Base-by-base conservation (phyloP, 2,113 vertebrate genomes). In the Leptodactylus fuscus region DNA sequence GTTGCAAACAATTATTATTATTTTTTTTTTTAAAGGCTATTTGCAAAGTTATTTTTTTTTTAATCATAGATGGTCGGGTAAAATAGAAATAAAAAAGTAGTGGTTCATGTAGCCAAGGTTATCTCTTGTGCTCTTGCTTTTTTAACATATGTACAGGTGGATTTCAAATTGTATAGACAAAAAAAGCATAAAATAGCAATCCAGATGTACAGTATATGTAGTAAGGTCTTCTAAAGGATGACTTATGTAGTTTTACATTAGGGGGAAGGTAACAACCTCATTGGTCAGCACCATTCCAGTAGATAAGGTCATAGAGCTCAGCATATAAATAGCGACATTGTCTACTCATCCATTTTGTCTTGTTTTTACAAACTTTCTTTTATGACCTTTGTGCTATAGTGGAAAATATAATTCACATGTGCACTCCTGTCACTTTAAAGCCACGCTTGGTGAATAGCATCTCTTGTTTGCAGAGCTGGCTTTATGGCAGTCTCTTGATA, bases 381-480 rank as follows among this genome's bases (percentile, higher is more conserved):
- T 24, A 79, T 60, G 38, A 58, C 77, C 49, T 80, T 62, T 80
- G 36, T 44, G 36, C 53, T 44, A 44, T 16, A 58, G 69, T 22
- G 51, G 53, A 41, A 60, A 73, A 44, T 29, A 74, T 83, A 71
- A 82, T 82, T 71, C 51, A 55, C n/a, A 20, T 27, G 24, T 46
- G 38, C 41, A 29, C 49, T n/a, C 29, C n/a, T 71, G 48, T 38
- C 34, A 82, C n/a, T 71, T 82, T 73, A 83, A 44, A 46, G 55
- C 38, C 34, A 15, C 13, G 38, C 77, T 80, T 60, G 11, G 22
- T 80, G 77, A 80, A 80, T 60, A 60, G 53, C 34, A 41, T 62
- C 51, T 55, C 51, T 80, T 80, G 53, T 80, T 36, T 27, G 77
- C 22, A 18, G 77, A 62, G 77, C 53, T n/a, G 53, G 34, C n/a